phyloP scores from a whole-genome alignment of 53 echinoderm and acorn worm genomes.

The Antedon mediterranea region DNA sequence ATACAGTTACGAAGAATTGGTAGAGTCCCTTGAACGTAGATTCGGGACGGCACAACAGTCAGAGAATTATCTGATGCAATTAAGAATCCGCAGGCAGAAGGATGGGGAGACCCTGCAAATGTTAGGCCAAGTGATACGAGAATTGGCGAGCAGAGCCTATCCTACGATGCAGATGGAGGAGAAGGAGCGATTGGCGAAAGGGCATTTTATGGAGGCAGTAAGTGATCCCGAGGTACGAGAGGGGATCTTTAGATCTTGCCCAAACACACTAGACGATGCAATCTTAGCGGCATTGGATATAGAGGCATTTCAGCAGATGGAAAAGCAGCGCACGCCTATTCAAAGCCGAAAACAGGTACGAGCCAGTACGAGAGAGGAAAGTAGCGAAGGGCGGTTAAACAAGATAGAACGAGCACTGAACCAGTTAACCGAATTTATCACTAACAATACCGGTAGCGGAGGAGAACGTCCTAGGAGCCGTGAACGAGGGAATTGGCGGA shows the following conservation, averaged over 20 bases:
- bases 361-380: neutral
- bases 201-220: slow-evolving; percentile 17
- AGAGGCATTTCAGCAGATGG: slow-evolving; percentile 3
- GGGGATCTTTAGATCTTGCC: slow-evolving; percentile 8
- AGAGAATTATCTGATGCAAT: slow-evolving; percentile 13
- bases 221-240: slow-evolving; percentile 15
- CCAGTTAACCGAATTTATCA: too few species aligned
- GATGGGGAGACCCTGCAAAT: slow-evolving; percentile 11
- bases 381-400: too few species aligned
- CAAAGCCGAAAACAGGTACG: neutral
- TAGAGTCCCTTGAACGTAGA: neutral
- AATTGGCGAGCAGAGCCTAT: slow-evolving; percentile 7
- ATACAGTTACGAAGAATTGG: slow-evolving; percentile 6
- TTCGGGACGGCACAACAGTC: slow-evolving; percentile 15
- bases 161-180: neutral
- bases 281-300: slow-evolving; percentile 3
- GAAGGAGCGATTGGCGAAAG: slow-evolving; percentile 10
- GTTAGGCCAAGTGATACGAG: slow-evolving; percentile 4
- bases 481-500: too few species aligned
- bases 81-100: slow-evolving; percentile 3
- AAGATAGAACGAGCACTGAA: too few species aligned
- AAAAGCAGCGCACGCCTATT: neutral
- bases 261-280: slow-evolving; percentile 13
- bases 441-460: too few species aligned
- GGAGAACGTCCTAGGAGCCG: too few species aligned